A percentile compares a stretch with the other conserved stretches of the same genome.
phyloP scores from a whole-genome alignment of 2,888 invertebrate species.

The Noctua fimbriata region DNA sequence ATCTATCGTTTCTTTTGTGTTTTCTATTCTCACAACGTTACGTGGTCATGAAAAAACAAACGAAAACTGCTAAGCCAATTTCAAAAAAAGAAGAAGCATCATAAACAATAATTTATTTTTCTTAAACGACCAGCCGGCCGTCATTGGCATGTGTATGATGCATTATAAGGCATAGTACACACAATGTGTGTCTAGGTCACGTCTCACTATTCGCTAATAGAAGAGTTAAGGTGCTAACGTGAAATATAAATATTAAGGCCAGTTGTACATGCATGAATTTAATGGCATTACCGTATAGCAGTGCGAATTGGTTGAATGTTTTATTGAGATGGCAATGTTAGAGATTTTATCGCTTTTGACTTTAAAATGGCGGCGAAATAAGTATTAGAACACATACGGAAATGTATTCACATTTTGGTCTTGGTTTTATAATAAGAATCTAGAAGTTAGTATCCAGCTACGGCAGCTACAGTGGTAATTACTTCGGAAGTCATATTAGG shows the following conservation, averaged over 20 bases:
- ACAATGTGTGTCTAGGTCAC: slow-evolving; percentile 70
- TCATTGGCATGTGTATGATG: slow-evolving; percentile 45
- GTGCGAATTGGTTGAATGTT: slow-evolving; percentile 27
- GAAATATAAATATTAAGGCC: slow-evolving; percentile 56
- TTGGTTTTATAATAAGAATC: not conserved
- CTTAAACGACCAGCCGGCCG: slow-evolving; percentile 13
- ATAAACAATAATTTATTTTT: slow-evolving; percentile 26
- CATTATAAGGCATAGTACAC: slow-evolving; percentile 58
- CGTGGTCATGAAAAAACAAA: not conserved
- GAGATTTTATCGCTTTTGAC: slow-evolving; percentile 1
- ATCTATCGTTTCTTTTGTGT: no score
- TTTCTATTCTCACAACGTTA: no score
- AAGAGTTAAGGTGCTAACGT: slow-evolving; percentile 65
- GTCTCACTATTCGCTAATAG: slow-evolving; percentile 61
- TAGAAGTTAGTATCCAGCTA: not conserved
- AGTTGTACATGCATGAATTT: slow-evolving; percentile 34
- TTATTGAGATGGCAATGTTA: slow-evolving; percentile 10
- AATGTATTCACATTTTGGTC: not conserved
- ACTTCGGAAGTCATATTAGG: not conserved
- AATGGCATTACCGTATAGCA: slow-evolving; percentile 34
- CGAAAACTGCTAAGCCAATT: not conserved
- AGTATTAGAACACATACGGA: not conserved
- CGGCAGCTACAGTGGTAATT: not conserved
- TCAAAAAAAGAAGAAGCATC: not conserved
- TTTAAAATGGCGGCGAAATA: not conserved